Evolutionary conservation across 1,140 invertebrate species (phyloP).

Genomic region (Rhyzopertha dominica): DNA sequence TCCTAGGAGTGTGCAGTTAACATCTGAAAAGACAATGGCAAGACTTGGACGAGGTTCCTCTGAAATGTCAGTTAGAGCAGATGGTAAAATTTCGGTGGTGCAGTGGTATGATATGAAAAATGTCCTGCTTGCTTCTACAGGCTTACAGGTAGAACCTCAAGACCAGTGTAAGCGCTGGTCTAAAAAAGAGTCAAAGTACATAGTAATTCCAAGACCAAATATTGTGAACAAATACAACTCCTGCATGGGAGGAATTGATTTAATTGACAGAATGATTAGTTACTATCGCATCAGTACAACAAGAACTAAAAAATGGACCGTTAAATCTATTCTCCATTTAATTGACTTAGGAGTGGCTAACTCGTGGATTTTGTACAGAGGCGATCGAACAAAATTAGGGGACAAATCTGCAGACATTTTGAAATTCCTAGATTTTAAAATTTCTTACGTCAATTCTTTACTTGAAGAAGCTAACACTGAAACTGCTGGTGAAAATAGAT

Average conservation of each 20-base stretch:
- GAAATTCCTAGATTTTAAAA: too few relatives aligned
- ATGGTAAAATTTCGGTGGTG: constrained; percentile 19
- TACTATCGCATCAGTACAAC: constrained; percentile 17
- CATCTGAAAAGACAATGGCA: constrained; percentile 14
- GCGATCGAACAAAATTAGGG: too few relatives aligned
- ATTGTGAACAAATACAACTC: constrained; percentile 43
- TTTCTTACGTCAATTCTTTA: too few relatives aligned
- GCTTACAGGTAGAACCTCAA: constrained; percentile 11
- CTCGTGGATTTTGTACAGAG: constrained; percentile 14
- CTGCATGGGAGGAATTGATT: constrained; percentile 45
- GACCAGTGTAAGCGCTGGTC: constrained; percentile 32
- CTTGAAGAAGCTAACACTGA: too few relatives aligned
- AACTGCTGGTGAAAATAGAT: too few relatives aligned
- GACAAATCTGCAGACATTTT: too few relatives aligned
- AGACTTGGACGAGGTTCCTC: constrained; percentile 11
- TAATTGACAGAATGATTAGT: constrained; percentile 26
- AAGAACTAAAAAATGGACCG: constrained; percentile 19
- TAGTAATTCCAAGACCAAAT: constrained; percentile 36
- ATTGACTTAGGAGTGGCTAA: constrained; percentile 18
- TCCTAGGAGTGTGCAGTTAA: constrained; percentile 12
- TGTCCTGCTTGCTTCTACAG: constrained; percentile 19
- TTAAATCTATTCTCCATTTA: constrained; percentile 17
- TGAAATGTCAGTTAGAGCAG: constrained; percentile 9
- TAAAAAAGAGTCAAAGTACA: constrained; percentile 35
- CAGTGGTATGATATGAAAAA: constrained; percentile 22